Evolutionary conservation across 2,113 vertebrate genomes (phyloP), one percentile per base, ranked within the genome.

Genomic region (Lampris incognitus): DNA sequence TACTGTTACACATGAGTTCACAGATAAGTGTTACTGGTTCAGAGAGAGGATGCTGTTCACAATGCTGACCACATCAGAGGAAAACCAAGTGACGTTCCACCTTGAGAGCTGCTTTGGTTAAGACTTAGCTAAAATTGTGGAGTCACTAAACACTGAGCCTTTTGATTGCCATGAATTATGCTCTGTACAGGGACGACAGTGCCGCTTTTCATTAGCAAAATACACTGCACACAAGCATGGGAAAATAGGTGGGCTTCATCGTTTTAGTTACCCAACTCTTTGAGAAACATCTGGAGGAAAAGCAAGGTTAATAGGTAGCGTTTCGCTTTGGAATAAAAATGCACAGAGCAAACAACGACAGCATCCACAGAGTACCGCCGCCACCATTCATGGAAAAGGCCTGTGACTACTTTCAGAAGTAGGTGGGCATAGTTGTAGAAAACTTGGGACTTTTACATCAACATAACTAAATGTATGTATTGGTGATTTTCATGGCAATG

Each of bases 181-280:
- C 83, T 83, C 89, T 90, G 86, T 91, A 52, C 72, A 38, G 56
- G 77, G 73, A 69, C 64, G 2, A 94, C 93, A 94, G 90, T 83
- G 91, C 84, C 68, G 91, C 93, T 93, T 93, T 95, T 95, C 94
- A 94, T 92, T 74, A 87, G 78, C 68, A 76, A 64, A 74, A 85
- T 61, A 64, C 13, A 62, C 58, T 54, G 77, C 55, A 55, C 48
- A 67, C 64, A 44, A 61, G 79, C 44, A 55, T 11, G 69, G 54
- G 64, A 82, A 81, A 85, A 72, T 61, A 83, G 72, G 62, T 56
- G 71, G 71, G 54, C 66, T 24, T 55, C 63, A 63, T 40, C 44
- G 10, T 52, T 55, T 52, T 44, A 49, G 60, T 50, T 40, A 74
- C 42, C 44, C 57, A 41, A 65, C 9, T 8, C 49, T 56, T 6